Evolutionary conservation across 2,888 invertebrate genomes (phyloP).

Genomic region (Petrolisthes cinctipes): DNA sequence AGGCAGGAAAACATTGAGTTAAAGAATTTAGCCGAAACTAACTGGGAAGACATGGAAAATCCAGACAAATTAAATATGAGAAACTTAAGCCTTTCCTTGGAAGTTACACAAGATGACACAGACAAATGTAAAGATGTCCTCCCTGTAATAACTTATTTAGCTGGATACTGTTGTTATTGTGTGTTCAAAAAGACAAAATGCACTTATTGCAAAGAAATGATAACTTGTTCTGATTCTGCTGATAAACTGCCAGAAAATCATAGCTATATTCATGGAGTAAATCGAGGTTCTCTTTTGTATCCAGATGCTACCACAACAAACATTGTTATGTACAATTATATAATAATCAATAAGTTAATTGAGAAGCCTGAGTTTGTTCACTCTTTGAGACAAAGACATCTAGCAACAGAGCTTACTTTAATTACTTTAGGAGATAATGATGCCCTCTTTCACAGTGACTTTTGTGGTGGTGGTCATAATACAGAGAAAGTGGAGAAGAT

Average conservation of each 20-base stretch:
- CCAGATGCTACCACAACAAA: neutral
- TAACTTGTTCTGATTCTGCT: neutral
- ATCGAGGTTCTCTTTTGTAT: neutral
- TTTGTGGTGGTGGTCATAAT: neutral
- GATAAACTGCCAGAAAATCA: neutral
- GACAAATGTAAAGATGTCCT: neutral
- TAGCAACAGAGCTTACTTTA: neutral
- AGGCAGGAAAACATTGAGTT: too few species aligned
- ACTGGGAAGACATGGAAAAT: too few species aligned
- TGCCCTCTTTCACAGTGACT: neutral
- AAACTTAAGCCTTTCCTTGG: too few species aligned
- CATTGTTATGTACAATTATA: neutral
- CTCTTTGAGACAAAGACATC: neutral
- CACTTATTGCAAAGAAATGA: neutral
- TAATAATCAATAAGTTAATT: neutral
- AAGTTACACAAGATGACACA: too few species aligned
- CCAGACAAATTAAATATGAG: too few species aligned
- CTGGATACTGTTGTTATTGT: neutral
- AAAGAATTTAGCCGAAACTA: too few species aligned
- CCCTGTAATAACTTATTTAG: neutral
- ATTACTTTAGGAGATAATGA: neutral
- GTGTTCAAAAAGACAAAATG: neutral
- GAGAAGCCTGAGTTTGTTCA: neutral
- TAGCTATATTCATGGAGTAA: neutral
- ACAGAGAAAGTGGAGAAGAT: slow-evolving; percentile 1